Base-by-base conservation (phyloP, 2,888 invertebrate genomes). In the Muscina levida region DNA sequence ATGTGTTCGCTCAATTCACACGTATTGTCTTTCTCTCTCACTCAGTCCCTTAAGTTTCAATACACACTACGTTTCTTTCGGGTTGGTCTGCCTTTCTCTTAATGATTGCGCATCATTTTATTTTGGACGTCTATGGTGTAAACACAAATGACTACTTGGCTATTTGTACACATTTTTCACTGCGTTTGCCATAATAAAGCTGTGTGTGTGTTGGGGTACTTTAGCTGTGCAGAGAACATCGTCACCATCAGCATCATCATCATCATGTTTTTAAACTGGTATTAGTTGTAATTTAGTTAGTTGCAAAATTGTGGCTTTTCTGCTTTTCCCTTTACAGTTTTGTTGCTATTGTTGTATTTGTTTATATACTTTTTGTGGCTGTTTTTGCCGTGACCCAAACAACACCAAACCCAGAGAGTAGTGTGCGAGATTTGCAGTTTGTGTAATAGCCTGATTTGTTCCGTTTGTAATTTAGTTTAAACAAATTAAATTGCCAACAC, bases 231-330 rank as follows among this genome's bases (percentile, higher is more conserved):
- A 42, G 62, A 62, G 15, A 62, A n/a, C n/a, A n/a, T 62, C 22
- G 62, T 62, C 62, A 62, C 8, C 31, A 31, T 31, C n/a, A n/a
- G n/a, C 31, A 31, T 31, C 31, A 31, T 8, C 31, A 31, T 31
- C 4, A 31, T 5, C 4, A 3, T 62, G 62, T 57, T 77, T 53
- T 65, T 26, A 62, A 77, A 65, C 53, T 77, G 46, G 44, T 44
- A 72, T 39, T 56, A 46, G 70, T 75, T 62, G 79, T 72, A 62
- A 75, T 75, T 72, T 56, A 79, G 67, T 68, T 72, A 68, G 79
- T 62, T 75, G 22, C n/a, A 39, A 67, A 67, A 70, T 74, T 76
- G 79, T 72, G 68, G 72, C 68, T 48, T 44, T 42, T 65, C 22
- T 39, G 13, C 42, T 62, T 62, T 31, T 62, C 11, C 31, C 37